A percentile compares a stretch with the other conserved stretches of the same genome.
These are phyloP conservation scores for Drosophila malerkotliana DNA, from an alignment of 1,140 invertebrate species.

Conservation along the genomic window DNA sequence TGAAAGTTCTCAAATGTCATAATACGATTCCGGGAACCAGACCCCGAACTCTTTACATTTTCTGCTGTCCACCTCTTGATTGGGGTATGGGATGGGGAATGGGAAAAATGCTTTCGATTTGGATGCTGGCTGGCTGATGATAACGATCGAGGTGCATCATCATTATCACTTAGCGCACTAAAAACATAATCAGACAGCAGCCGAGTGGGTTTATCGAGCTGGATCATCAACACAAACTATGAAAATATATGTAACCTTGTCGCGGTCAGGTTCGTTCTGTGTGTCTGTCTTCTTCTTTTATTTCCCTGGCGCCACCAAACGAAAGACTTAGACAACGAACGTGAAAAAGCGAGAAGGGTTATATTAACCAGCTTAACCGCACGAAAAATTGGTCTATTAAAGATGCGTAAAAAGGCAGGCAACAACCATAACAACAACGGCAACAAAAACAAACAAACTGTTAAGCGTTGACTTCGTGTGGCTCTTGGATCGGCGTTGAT, in stretches of 20 bases:
- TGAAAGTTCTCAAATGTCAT: slow-evolving; percentile 83
- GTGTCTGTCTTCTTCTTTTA: not conserved
- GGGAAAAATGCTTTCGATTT: slow-evolving; percentile 59
- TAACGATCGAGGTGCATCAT: slow-evolving; percentile 79
- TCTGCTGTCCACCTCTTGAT: slow-evolving; percentile 27
- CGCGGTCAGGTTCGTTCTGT: slow-evolving; percentile 41
- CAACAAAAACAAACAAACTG: slow-evolving; percentile 58
- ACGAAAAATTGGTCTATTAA: slow-evolving; percentile 82
- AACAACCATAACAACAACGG: slow-evolving; percentile 54
- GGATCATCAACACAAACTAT: slow-evolving; percentile 80
- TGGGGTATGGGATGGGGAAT: slow-evolving; percentile 26
- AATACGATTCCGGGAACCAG: slow-evolving; percentile 78
- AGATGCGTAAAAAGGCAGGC: slow-evolving; percentile 78
- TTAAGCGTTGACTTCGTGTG: slow-evolving; percentile 59
- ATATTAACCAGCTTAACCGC: slow-evolving; percentile 10
- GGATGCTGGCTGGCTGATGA: slow-evolving; percentile 35
- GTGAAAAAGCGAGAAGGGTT: slow-evolving; percentile 48
- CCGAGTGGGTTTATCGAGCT: slow-evolving; percentile 46
- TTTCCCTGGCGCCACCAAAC: slow-evolving; percentile 71
- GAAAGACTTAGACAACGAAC: slow-evolving; percentile 77
- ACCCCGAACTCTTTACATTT: slow-evolving; percentile 3
- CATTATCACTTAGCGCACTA: slow-evolving; percentile 82
- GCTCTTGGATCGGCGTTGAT: slow-evolving; percentile 66
- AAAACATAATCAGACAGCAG: slow-evolving; percentile 79
- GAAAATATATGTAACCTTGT: slow-evolving; percentile 76